Base-by-base conservation (phyloP, 2,797 vertebrate genomes). In the Sebastes jordani region DNA sequence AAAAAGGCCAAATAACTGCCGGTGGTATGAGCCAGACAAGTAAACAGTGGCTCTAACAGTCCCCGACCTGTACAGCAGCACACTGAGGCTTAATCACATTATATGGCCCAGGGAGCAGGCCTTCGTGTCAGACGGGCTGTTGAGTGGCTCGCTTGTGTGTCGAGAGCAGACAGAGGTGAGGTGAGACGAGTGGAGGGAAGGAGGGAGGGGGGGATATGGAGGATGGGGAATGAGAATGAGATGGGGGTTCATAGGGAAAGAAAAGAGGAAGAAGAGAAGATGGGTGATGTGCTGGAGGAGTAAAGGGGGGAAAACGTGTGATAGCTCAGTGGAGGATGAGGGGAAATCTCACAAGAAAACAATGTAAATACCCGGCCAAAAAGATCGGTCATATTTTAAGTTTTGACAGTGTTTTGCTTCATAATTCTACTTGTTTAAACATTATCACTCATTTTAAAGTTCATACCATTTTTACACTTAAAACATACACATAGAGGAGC, bases 71-170 rank as follows among this genome's bases (percentile, higher is more conserved):
- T 65, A 56, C 83, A 74, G 73, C 76, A 86, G 75, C 82, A 86
- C 84, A 73, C 73, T 30, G 81, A 71, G 88, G 78, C 80, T 88
- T 90, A 92, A 93, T 90, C 82, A 85, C 86, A 89, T 91, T 76
- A 90, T 81, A 89, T 89, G 91, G 91, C 86, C 90, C 88, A 89
- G 80, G 86, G 89, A 92, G 83, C 86, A 88, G 82, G 80, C 77
- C 89, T 87, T 58, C 74, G 23, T 91, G 90, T 91, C 89, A 78
- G 86, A 77, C 81, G 64, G 64, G 66, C 69, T 79, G 71, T 71
- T 80, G 79, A 87, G 84, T 75, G 78, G 64, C 74, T 86, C 25
- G 62, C 74, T 80, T 61, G 82, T 82, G 75, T 85, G 86, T 90
- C 58, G 46, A 75, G 78, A 87, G 81, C 58, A 84, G 85, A 81